Evolutionary conservation across 2,888 invertebrate species (phyloP).

Genomic region (Acanthococcus lagerstroemiae): DNA sequence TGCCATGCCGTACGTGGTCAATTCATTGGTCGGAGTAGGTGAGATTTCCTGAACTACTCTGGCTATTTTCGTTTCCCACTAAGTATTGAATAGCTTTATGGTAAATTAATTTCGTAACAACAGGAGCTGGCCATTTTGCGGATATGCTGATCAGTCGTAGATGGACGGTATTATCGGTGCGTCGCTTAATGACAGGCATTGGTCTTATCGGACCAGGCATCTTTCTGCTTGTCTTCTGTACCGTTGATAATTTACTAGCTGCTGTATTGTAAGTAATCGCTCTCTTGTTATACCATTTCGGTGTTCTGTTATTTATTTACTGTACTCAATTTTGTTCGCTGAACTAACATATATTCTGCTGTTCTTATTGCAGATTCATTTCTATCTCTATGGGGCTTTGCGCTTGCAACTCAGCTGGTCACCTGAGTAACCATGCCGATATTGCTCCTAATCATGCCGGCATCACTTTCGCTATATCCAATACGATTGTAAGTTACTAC

Average conservation of each 20-base stretch:
- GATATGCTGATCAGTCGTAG: slow-evolving; percentile 53
- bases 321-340: background rate
- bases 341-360: slow-evolving; percentile 9
- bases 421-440: slow-evolving; percentile 66
- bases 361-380: slow-evolving; percentile 48
- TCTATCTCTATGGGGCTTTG: slow-evolving; percentile 64
- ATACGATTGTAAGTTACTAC: slow-evolving; percentile 50
- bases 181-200: slow-evolving; percentile 60
- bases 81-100: no score
- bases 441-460: slow-evolving; percentile 67
- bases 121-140: slow-evolving; percentile 60
- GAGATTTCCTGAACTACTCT: slow-evolving; percentile 40
- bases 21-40: slow-evolving; percentile 60
- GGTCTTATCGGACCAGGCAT: slow-evolving; percentile 62
- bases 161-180: slow-evolving; percentile 57
- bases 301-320: slow-evolving; percentile 21
- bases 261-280: slow-evolving; percentile 52
- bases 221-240: slow-evolving; percentile 58
- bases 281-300: background rate
- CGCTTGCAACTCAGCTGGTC: slow-evolving; percentile 65
- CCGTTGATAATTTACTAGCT: slow-evolving; percentile 55
- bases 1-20: slow-evolving; percentile 62
- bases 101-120: no score
- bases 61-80: background rate
- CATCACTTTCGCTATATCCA: slow-evolving; percentile 64